These are phyloP conservation scores for Andrena hattorfiana DNA, from an alignment of 2,888 invertebrate species.

Conservation along the genomic window DNA sequence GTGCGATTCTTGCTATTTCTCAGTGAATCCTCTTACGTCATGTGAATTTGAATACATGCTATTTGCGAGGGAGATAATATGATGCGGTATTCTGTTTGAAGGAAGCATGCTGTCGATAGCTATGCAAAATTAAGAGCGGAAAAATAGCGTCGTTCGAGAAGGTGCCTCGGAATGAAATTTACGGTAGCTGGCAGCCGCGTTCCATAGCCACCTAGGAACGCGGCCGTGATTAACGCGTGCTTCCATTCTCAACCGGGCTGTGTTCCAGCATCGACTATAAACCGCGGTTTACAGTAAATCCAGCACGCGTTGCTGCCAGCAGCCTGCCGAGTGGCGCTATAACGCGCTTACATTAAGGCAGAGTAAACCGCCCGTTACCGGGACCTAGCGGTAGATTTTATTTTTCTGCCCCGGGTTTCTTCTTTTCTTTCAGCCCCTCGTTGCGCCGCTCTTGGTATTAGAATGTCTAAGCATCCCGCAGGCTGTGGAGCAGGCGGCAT, in stretches of 20 bases:
- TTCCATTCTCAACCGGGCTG: conserved; percentile 62
- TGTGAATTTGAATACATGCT: too few species aligned
- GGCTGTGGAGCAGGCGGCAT: conserved; percentile 27
- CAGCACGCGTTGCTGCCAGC: conserved; percentile 64
- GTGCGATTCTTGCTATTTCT: too few species aligned
- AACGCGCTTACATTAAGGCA: conserved; percentile 62
- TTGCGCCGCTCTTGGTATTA: conserved; percentile 24
- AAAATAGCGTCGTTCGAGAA: conserved; percentile 21
- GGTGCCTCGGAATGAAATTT: conserved; percentile 50
- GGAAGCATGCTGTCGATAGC: not conserved
- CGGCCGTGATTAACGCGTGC: conserved; percentile 60
- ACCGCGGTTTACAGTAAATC: conserved; percentile 71
- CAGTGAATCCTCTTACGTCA: too few species aligned
- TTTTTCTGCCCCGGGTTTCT: conserved; percentile 40
- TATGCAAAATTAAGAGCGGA: conserved; percentile 11
- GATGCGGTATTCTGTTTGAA: too few species aligned
- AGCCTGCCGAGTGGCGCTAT: conserved; percentile 54
- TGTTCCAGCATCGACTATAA: conserved; percentile 68
- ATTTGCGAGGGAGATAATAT: too few species aligned
- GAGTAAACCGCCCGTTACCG: conserved; percentile 50
- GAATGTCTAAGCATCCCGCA: conserved; percentile 18
- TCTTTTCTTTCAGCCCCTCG: conserved; percentile 15
- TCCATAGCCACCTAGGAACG: conserved; percentile 54
- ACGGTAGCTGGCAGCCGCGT: conserved; percentile 51
- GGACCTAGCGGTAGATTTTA: conserved; percentile 49